Evolutionary conservation across 2,888 invertebrate genomes (phyloP).

Genomic region (Apodemia mormo): DNA sequence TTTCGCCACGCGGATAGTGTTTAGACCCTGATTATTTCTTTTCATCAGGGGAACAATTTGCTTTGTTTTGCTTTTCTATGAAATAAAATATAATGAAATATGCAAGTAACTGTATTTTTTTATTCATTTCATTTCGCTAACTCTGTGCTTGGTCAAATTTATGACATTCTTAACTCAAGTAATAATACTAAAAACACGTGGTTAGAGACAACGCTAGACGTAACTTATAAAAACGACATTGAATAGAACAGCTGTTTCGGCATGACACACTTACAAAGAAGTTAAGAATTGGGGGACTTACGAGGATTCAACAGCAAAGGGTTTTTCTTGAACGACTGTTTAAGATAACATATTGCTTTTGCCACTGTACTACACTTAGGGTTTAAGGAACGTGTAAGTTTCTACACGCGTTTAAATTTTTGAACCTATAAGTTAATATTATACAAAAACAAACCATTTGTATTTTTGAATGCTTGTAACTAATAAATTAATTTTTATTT

Average conservation of each 20-base stretch:
- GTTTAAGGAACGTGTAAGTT: neutral
- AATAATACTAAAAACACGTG: conserved; percentile 58
- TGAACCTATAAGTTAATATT: no score
- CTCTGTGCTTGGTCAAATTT: neutral
- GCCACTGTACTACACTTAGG: neutral
- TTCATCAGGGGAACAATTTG: no score
- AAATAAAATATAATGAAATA: no score
- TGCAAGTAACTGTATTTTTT: no score
- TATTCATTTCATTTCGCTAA: no score
- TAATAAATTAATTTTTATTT: no score
- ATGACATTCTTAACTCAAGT: conserved; percentile 10
- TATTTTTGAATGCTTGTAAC: no score
- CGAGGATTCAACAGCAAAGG: conserved; percentile 3
- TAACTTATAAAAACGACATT: conserved; percentile 47
- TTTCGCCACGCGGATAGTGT: no score
- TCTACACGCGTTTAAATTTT: no score
- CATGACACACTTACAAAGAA: conserved; percentile 63
- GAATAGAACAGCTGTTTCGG: conserved; percentile 76
- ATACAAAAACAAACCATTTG: no score
- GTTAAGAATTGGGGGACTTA: conserved; percentile 57
- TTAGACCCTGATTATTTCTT: no score
- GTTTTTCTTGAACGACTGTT: neutral
- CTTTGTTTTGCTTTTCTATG: no score
- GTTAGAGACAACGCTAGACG: conserved; percentile 43
- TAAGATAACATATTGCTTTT: neutral